phyloP scores from a whole-genome alignment of 1,140 invertebrate genomes.

The Orius insidiosus region DNA sequence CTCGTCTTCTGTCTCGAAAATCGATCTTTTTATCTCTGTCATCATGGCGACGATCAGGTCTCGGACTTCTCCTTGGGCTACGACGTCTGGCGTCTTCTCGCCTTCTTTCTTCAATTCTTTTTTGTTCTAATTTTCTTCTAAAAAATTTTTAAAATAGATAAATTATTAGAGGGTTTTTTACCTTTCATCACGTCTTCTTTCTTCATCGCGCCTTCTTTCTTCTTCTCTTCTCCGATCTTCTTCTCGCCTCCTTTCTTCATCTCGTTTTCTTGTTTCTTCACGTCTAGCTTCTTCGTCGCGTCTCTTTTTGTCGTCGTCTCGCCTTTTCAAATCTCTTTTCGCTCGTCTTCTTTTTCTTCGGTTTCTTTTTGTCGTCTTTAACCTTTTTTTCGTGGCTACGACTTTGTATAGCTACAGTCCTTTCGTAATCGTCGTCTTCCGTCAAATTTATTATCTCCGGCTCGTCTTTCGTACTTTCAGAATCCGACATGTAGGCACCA shows the following conservation, averaged over 20 bases:
- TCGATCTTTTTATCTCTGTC: background rate
- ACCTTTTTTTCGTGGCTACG: conserved; percentile 19
- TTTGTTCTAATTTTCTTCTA: conserved; percentile 2
- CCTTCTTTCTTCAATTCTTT: conserved; percentile 8
- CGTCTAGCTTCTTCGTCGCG: conserved; percentile 23
- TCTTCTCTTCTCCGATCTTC: conserved; percentile 22
- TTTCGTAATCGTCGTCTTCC: conserved; percentile 23
- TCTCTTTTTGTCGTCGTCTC: conserved; percentile 23
- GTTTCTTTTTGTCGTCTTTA: conserved; percentile 12
- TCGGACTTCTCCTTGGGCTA: conserved; percentile 2
- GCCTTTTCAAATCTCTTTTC: conserved; percentile 20
- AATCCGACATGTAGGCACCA: conserved; percentile 26
- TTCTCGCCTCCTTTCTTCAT: conserved; percentile 24
- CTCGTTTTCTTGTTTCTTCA: conserved; percentile 28
- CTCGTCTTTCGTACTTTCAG: conserved; percentile 18
- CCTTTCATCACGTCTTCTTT: conserved; percentile 4
- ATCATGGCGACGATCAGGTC: conserved; percentile 4
- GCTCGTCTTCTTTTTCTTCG: conserved; percentile 25
- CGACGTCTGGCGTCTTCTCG: conserved; percentile 2
- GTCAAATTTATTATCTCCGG: conserved; percentile 22
- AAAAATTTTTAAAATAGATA: no score
- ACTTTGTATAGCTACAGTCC: conserved; percentile 19
- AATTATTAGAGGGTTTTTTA: no score
- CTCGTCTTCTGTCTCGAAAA: background rate
- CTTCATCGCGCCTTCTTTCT: conserved; percentile 21